Percentiles rank a stretch among this genome's conserved stretches.
Conservation (phyloP, 2,888 invertebrate genomes). For the Polymixis lichenea region DNA sequence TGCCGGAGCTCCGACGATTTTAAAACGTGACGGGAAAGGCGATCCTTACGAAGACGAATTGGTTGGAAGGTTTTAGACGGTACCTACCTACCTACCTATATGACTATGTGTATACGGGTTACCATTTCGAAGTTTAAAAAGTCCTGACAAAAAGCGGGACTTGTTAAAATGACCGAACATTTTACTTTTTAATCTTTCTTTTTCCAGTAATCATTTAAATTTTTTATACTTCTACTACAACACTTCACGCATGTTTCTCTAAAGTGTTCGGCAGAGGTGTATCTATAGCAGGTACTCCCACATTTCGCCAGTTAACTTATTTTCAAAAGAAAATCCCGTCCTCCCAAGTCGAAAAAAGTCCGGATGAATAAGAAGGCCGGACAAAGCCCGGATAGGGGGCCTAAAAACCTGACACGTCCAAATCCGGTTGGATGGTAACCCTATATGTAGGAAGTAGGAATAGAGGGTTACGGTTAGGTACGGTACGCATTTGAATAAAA, state of each 20-base stretch:
- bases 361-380: neutral
- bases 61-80: constrained; percentile 14
- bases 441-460: neutral
- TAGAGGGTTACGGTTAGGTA: neutral
- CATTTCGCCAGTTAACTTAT: neutral
- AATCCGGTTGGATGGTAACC: neutral
- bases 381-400: neutral
- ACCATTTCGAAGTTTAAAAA: neutral
- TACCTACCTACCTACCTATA: neutral
- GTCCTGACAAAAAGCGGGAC: neutral
- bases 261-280: neutral
- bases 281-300: neutral
- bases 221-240: neutral
- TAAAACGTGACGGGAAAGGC: constrained; percentile 53
- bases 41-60: constrained; percentile 53
- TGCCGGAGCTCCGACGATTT: constrained; percentile 55
- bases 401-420: neutral
- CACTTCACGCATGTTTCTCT: neutral
- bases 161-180: neutral
- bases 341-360: neutral
- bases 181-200: neutral
- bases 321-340: neutral
- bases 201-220: neutral
- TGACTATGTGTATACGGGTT: too few species aligned
- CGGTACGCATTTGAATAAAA: constrained; percentile 31